Conservation (phyloP, 2,888 invertebrate genomes). For the Ophion ellenae region DNA sequence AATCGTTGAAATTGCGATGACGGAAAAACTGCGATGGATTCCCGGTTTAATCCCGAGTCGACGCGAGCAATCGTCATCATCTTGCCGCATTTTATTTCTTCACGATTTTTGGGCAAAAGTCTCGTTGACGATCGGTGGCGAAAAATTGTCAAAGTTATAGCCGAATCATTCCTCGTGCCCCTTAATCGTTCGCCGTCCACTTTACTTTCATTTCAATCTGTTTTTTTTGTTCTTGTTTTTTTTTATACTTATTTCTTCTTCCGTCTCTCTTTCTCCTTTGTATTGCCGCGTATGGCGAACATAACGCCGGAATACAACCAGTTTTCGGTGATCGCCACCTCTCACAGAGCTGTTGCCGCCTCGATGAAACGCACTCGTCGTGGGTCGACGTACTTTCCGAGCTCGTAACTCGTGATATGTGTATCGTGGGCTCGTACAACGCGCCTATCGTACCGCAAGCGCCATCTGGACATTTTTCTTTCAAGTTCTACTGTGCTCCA, state of each 20-base stretch:
- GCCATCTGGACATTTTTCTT: slow-evolving; percentile 46
- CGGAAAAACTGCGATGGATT: slow-evolving; percentile 58
- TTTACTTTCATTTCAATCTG: slow-evolving; percentile 20
- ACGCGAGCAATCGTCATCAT: slow-evolving; percentile 43
- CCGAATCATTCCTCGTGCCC: slow-evolving; percentile 29
- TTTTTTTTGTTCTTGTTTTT: not conserved
- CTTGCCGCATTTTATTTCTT: slow-evolving; percentile 41
- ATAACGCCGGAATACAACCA: slow-evolving; percentile 71
- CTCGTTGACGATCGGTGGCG: slow-evolving; percentile 20
- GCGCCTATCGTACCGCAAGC: slow-evolving; percentile 2
- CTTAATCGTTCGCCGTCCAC: slow-evolving; percentile 16
- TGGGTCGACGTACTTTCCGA: slow-evolving; percentile 79
- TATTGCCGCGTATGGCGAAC: slow-evolving; percentile 10
- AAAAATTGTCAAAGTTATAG: slow-evolving; percentile 38
- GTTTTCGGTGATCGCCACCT: slow-evolving; percentile 73
- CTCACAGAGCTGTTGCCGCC: slow-evolving; percentile 51
- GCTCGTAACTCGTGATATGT: slow-evolving; percentile 78
- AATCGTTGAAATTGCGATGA: slow-evolving; percentile 66
- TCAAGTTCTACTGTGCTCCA: not conserved
- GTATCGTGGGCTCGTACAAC: slow-evolving; percentile 67
- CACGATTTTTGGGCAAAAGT: slow-evolving; percentile 47
- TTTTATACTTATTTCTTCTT: not conserved
- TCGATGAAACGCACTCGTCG: slow-evolving; percentile 54
- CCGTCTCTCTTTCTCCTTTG: not conserved
- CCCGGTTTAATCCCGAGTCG: slow-evolving; percentile 37